Evolutionary conservation across 2,113 vertebrate species (phyloP), one percentile per base, ranked within the genome.

Genomic region (Balaeniceps rex): DNA sequence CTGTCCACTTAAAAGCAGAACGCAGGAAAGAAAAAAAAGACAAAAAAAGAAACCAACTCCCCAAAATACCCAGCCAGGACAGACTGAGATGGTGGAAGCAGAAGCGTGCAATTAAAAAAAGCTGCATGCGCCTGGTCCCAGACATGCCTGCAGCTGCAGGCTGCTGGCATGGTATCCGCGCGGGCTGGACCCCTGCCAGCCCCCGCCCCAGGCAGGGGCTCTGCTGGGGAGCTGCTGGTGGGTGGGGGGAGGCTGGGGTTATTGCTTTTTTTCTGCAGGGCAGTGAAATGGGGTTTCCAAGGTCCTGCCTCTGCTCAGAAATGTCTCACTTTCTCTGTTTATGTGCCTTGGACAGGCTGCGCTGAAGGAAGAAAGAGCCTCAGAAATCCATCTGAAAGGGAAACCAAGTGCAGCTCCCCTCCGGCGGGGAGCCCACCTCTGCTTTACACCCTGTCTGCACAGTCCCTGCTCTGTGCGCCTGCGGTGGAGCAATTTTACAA

Each of bases 101-200:
- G 84, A 89, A 90, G 87, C 11, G 12, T 83, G 83, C 90, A 58
- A 82, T 93, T 66, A 63, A 60, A 72, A 58, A 72, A 85, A 49
- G 42, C 88, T 91, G 44, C 7, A 12, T 51, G 93, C 5, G 54
- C 95, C 89, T 4, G 3, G 79, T 87, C 70, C 79, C 89, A 97
- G 97, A 97, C 97, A 97, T 98, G 97, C 96, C 96, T 96, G 96
- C 96, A 95, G 97, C 96, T 93, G 91, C 94, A 94, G 96, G 97
- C 96, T 94, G 89, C 95, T 46, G 42, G 93, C 70, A 24, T 40
- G 19, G 93, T 90, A 54, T 95, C 95, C 47, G 42, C 96, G 46
- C 24, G 51, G 79, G 49, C 93, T 97, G 98, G 97, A 95, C 55
- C 31, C 61, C 42, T 0, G 96, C 98, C 97, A 95, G 87, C 77